Percentiles rank a stretch among this genome's conserved stretches.
These are phyloP conservation scores for Sylvicola fuscatus DNA, from an alignment of 2,888 invertebrate species.

Conservation along the genomic window DNA sequence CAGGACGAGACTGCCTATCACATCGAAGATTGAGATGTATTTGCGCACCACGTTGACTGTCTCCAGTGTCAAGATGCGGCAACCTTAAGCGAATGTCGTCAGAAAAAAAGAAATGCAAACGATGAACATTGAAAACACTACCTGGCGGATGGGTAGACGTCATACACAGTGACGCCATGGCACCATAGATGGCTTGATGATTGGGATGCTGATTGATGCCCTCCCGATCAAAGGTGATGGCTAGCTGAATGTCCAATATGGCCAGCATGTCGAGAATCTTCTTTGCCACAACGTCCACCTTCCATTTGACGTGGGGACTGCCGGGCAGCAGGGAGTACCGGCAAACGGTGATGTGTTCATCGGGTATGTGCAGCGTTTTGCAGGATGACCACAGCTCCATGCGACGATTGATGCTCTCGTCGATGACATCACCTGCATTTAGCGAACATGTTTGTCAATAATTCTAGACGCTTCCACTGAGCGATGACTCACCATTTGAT, in stretches of 20 bases:
- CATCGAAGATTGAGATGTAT: constrained; percentile 65
- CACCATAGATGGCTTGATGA: constrained; percentile 71
- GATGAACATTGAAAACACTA: no score
- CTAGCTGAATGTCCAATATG: constrained; percentile 53
- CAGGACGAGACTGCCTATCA: constrained; percentile 57
- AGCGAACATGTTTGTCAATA: no score
- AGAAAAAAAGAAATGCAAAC: constrained; percentile 8
- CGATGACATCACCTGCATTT: constrained; percentile 21
- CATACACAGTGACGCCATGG: constrained; percentile 56
- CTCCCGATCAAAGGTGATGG: constrained; percentile 84
- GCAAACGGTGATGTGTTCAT: constrained; percentile 49
- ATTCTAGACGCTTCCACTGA: constrained; percentile 3
- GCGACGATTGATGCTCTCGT: constrained; percentile 31
- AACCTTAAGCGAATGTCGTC: constrained; percentile 40
- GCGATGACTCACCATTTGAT: constrained; percentile 41
- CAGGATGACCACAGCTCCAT: constrained; percentile 71
- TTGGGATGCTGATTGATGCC: constrained; percentile 89
- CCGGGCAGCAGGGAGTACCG: constrained; percentile 50
- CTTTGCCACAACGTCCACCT: constrained; percentile 37
- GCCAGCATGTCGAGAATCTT: constrained; percentile 46
- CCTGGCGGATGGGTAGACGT: no score
- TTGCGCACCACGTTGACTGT: constrained; percentile 71
- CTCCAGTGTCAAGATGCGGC: constrained; percentile 65
- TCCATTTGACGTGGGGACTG: constrained; percentile 52
- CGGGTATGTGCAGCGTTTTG: constrained; percentile 53